Base-by-base conservation (phyloP, 1,140 invertebrate genomes). In the Drosophila ohnishii region DNA sequence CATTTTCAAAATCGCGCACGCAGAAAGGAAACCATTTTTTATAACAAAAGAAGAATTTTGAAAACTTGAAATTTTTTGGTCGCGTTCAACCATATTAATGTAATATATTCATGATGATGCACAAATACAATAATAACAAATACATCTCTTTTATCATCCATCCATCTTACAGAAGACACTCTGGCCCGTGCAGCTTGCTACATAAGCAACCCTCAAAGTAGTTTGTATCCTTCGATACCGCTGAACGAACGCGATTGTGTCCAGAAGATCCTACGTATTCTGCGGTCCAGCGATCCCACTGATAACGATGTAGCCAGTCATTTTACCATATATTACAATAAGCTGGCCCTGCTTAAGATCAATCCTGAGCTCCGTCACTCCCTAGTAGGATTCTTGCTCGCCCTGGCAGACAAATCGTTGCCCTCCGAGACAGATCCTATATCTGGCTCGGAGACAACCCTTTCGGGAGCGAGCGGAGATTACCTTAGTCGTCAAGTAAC, bases 201-300 rank as follows among this genome's bases (percentile, higher is more conserved):
- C 13, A 1, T 69, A 30, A 10, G 11, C 22, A 10, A 2, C 11
- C 0, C 16, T 10, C 25, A 28, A 28, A 28, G 0, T 28, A 6
- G 25, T 28, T 8, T 4, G 0, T 2, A 6, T 8, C 9, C 14
- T 25, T 2, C 11, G 8, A 9, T 2, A 5, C 6, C 44, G 0
- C 10, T 62, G 0, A 32, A 8, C 16, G 65, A 69, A 42, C 30
- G 19, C 4, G 65, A 69, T 13, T 69, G 65, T 6, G 11, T 65
- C 6, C 22, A 35, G 13, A 65, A 34, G 35, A 66, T 42, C 8
- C 10, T 51, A 10, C 14, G 8, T 2, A 5, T 34, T 19, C 35
- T 69, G n/a, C 16, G 13, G 8, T 5, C 7, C 30, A 6, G 28
- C 2, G 14, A 34, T 4, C 3, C 19, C 6, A 2, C 1, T 5